Base-by-base conservation (phyloP, 2,113 vertebrate species). In the Cyprinus carpio region DNA sequence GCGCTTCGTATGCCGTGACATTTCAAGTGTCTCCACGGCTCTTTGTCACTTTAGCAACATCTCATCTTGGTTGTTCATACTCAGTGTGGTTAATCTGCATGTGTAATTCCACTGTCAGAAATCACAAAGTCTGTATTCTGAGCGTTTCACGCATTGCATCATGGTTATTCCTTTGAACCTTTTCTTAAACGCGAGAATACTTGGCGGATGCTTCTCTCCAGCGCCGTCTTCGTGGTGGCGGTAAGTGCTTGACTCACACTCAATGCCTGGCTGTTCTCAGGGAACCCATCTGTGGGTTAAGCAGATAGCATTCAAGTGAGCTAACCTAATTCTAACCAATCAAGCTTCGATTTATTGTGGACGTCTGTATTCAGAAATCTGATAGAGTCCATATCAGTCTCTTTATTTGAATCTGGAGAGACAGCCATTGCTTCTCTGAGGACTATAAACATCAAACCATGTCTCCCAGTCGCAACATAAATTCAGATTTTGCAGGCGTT, bases 241-340 rank as follows among this genome's bases (percentile, higher is more conserved):
- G 94, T 95, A 94, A 95, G 93, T 95, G 94, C 94, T 92, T 94
- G 93, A 95, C 94, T 94, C 95, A 95, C 92, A 92, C 93, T 91
- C 94, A 92, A 93, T 93, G 94, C 90, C 93, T 95, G 94, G 92
- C 93, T 91, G 91, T 92, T 94, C 87, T 94, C 93, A 93, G 92
- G 91, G 92, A 92, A 93, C 92, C 93, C 94, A 94, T 94, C 94
- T 95, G 95, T 94, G 95, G 94, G 93, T 94, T 93, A 94, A 94
- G 92, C 92, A 95, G 95, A 95, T 94, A 95, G 93, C 93, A 94
- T 95, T 95, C 95, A 94, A 95, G 92, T 95, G 92, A 94, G 93
- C 91, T 95, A 95, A 95, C 94, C 93, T 92, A 95, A 95, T 95
- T 95, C 90, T 92, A 92, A 89, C 92, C 94, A 95, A 95, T 95